Evolutionary conservation across 2,888 invertebrate species (phyloP), one percentile per base, ranked within the genome.

Genomic region (Lasioglossum vierecki): DNA sequence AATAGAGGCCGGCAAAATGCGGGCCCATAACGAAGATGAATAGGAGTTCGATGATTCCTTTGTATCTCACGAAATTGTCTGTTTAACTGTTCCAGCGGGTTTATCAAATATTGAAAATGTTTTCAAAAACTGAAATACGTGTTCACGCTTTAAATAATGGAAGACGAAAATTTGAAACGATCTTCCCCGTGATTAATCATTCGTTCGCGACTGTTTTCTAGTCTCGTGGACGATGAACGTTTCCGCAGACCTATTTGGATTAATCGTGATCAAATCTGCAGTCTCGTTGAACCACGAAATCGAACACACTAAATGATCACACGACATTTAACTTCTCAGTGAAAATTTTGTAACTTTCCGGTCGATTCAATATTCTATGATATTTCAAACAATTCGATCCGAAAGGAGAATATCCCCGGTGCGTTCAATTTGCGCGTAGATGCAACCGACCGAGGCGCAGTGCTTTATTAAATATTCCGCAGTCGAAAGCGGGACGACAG

Each of bases 11-110:
- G 60, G 60, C 26, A 60, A 60, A 60, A 60, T 60, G 60, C 26
- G 60, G 60, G 60, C 26, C 60, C 53, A 60, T 60, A 60, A 60
- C 60, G 26, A 60, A 26, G 60, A 60, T 60, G 60, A 60, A 60
- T 60, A 26, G 26, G 5, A 26, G 60, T 60, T 60, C 60, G 60
- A 15, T 26, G 60, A 22, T 60, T 60, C 60, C 26, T 60, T 60
- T 60, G 60, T 60, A 26, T 13, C 60, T 26, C 26, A 26, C 60
- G 60, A 60, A 60, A 60, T n/a, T 60, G 60, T 15, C 26, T 60
- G 60, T 60, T 60, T 60, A 60, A 60, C 11, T 5, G 6, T 60
- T 60, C 30, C 60, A 60, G 26, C 5, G 26, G 0, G 13, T 26
- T 60, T 60, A 26, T 11, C 13, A 60, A 30, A 30, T 60, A 60